Conservation (phyloP, 2,797 vertebrate species). For the Halcyon smyrnensis region DNA sequence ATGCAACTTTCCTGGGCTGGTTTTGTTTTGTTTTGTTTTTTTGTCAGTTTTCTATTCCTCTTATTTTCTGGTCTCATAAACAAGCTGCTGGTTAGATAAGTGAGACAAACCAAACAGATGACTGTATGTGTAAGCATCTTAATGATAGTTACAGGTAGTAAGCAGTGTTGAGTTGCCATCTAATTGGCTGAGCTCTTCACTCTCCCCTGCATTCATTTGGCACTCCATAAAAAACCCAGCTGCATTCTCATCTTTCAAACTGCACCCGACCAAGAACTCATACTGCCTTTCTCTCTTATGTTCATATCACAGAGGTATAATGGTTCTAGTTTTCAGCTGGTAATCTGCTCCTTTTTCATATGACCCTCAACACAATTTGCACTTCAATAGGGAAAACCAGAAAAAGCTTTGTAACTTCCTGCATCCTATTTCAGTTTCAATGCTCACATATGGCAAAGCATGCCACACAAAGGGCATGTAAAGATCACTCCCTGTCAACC, state of each 20-base stretch:
- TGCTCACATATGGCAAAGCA: background rate
- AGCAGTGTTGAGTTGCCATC: rapidly evolving
- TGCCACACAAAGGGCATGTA: background rate
- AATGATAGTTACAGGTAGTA: background rate
- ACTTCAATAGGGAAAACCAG: background rate
- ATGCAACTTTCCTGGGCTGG: background rate
- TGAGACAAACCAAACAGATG: background rate
- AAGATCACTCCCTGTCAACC: background rate
- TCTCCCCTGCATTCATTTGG: background rate
- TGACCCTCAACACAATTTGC: background rate
- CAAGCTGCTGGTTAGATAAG: conserved; percentile 5
- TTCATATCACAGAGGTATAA: background rate
- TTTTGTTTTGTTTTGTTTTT: background rate
- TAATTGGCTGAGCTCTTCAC: background rate
- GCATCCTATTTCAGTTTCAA: background rate
- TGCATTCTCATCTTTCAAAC: background rate
- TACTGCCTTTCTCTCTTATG: background rate
- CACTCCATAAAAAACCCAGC: background rate
- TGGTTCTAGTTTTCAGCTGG: background rate
- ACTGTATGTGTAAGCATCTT: background rate
- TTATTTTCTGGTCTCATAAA: background rate
- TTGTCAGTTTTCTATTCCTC: background rate
- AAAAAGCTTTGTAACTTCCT: background rate
- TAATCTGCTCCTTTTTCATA: background rate
- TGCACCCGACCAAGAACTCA: background rate